Percentiles rank a stretch among this genome's conserved stretches.
Conservation (phyloP, 2,113 vertebrate species). For the Alectura lathami region DNA sequence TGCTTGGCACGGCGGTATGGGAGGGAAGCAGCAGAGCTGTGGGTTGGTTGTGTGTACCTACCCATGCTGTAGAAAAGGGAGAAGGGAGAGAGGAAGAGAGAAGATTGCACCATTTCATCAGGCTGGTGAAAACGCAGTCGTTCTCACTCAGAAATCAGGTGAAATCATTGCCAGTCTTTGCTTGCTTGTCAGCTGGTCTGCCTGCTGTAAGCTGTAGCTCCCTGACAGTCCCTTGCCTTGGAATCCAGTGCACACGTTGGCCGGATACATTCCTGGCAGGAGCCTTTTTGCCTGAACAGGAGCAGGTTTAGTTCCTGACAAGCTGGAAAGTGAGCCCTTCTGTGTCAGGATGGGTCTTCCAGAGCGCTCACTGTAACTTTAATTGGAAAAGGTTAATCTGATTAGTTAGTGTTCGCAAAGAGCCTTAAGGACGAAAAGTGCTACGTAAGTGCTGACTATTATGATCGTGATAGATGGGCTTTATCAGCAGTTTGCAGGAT, state of each 20-base stretch:
- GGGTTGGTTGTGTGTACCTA: background rate
- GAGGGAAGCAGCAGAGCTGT: background rate
- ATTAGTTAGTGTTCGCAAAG: slow-evolving; percentile 21
- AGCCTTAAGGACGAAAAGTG: slow-evolving; percentile 27
- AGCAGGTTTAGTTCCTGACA: background rate
- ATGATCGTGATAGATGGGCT: background rate
- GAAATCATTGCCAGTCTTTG: background rate
- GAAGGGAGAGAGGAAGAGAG: background rate
- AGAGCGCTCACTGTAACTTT: background rate
- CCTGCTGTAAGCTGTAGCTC: background rate
- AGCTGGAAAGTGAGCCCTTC: background rate
- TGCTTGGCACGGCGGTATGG: background rate
- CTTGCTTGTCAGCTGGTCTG: background rate
- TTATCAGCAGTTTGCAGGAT: slow-evolving; percentile 28
- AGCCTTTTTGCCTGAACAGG: background rate
- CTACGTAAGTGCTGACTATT: slow-evolving; percentile 40
- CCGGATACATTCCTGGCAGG: background rate
- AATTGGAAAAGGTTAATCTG: slow-evolving; percentile 26
- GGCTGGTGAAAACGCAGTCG: rapidly evolving
- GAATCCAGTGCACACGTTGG: background rate
- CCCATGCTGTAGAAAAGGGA: background rate
- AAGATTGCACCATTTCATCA: background rate
- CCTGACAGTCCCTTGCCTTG: background rate
- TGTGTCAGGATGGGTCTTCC: background rate
- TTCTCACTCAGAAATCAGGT: background rate